Evolutionary conservation across 1,140 invertebrate species (phyloP).

Genomic region (Maconellicoccus hirsutus): DNA sequence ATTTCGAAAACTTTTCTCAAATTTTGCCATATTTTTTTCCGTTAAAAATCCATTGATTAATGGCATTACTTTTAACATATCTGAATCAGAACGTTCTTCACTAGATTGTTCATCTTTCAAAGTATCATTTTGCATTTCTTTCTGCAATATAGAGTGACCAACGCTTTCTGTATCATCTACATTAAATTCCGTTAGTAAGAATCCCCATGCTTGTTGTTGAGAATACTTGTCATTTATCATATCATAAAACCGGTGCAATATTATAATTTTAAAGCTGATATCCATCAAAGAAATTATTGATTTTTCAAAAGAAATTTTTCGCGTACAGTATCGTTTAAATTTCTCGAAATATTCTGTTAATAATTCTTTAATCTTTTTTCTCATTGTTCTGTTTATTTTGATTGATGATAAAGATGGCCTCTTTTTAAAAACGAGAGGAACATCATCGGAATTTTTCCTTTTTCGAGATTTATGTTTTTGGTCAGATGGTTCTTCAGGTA

Average conservation of each 20-base stretch:
- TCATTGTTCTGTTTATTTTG: background rate
- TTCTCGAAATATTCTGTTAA: background rate
- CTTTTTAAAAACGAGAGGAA: background rate
- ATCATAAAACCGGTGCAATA: background rate
- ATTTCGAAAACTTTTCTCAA: conserved; percentile 24
- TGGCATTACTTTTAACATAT: background rate
- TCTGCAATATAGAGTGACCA: background rate
- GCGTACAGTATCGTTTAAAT: background rate
- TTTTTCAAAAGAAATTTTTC: background rate
- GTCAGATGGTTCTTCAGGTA: too few species aligned
- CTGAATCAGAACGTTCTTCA: conserved; percentile 1
- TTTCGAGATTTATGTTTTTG: background rate
- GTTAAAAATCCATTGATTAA: conserved; percentile 23
- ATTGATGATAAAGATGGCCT: background rate
- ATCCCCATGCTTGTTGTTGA: background rate
- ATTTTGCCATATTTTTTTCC: conserved; percentile 33
- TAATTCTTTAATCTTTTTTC: background rate
- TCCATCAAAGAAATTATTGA: background rate
- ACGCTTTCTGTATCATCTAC: background rate
- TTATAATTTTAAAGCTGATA: background rate
- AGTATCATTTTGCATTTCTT: conserved; percentile 23
- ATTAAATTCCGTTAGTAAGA: background rate
- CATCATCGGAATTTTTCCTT: background rate
- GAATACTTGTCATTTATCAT: background rate
- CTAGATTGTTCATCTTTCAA: conserved; percentile 26